A percentile compares a stretch with the other conserved stretches of the same genome.
These are phyloP conservation scores for Dolichomitus sp. DNA, from an alignment of 2,888 invertebrate genomes.

Conservation along the genomic window DNA sequence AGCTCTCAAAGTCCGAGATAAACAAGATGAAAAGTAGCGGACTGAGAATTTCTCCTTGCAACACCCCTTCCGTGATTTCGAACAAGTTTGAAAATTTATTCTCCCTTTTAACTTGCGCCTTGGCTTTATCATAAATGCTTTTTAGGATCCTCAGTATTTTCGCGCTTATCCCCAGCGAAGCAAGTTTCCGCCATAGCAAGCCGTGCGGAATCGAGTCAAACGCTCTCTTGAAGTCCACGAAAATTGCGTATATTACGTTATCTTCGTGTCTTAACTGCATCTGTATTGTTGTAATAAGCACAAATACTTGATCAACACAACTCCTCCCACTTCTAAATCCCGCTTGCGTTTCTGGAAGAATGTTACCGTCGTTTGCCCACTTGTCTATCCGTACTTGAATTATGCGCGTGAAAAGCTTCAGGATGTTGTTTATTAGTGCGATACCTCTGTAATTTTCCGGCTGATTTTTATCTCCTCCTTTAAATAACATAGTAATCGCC, in stretches of 20 bases:
- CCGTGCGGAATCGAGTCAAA: conserved; percentile 66
- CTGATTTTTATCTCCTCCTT: conserved; percentile 64
- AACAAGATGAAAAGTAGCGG: conserved; percentile 53
- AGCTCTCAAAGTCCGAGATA: conserved; percentile 54
- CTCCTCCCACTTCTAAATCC: conserved; percentile 51
- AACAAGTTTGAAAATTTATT: conserved; percentile 13
- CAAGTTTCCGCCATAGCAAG: conserved; percentile 64
- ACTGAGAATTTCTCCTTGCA: conserved; percentile 64
- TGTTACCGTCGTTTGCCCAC: conserved; percentile 52
- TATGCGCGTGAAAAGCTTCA: conserved; percentile 68
- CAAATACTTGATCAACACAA: conserved; percentile 67
- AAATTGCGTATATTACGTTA: conserved; percentile 58
- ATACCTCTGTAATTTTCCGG: conserved; percentile 71
- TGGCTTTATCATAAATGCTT: conserved; percentile 8
- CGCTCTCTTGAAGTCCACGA: conserved; percentile 64
- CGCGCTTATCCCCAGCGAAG: conserved; percentile 50
- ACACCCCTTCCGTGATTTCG: conserved; percentile 47
- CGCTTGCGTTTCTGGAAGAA: conserved; percentile 64
- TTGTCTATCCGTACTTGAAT: conserved; percentile 47
- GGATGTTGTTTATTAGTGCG: conserved; percentile 58
- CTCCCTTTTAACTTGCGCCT: conserved; percentile 9
- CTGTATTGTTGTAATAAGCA: conserved; percentile 52
- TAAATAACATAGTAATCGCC: conserved; percentile 56
- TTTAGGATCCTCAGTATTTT: conserved; percentile 63
- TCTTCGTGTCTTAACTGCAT: conserved; percentile 36